A percentile compares a stretch with the other conserved stretches of the same genome.
phyloP scores from a whole-genome alignment of 2,888 invertebrate species.

The Brachylomia viminalis region DNA sequence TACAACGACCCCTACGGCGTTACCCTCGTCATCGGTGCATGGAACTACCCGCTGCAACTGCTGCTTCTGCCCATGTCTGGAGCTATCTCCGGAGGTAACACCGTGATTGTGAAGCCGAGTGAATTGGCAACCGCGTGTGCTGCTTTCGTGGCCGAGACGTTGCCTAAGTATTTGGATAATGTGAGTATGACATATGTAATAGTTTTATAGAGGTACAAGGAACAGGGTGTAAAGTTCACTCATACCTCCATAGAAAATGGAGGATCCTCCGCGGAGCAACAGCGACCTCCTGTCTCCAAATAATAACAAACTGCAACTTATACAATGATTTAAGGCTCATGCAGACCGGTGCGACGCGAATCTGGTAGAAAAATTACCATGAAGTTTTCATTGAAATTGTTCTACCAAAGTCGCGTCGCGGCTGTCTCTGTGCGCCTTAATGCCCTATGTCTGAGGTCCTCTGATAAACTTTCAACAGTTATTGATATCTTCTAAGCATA shows the following conservation, averaged over 20 bases:
- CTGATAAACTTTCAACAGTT: background rate
- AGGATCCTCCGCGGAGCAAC: too few relatives aligned
- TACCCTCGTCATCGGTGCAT: slow-evolving; percentile 96
- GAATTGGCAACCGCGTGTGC: slow-evolving; percentile 95
- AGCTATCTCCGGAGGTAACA: slow-evolving; percentile 98
- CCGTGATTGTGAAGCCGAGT: slow-evolving; percentile 98
- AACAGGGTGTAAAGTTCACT: too few relatives aligned
- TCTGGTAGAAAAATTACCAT: too few relatives aligned
- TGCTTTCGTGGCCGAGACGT: slow-evolving; percentile 92
- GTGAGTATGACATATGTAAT: slow-evolving; percentile 87
- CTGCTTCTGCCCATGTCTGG: slow-evolving; percentile 94
- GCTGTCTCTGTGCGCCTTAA: too few relatives aligned
- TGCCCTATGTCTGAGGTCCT: background rate
- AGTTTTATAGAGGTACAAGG: too few relatives aligned
- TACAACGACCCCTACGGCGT: slow-evolving; percentile 98
- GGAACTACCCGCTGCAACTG: slow-evolving; percentile 99
- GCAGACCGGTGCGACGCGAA: too few relatives aligned
- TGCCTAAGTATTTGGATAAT: slow-evolving; percentile 97
- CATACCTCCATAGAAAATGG: too few relatives aligned
- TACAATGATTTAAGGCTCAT: too few relatives aligned
- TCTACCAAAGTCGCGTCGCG: too few relatives aligned
- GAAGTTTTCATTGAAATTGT: too few relatives aligned
- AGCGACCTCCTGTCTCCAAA: background rate
- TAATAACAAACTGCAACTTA: background rate
- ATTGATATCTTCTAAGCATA: background rate